Evolutionary conservation across 2,888 invertebrate genomes (phyloP).

Genomic region (Platycheirus albimanus): DNA sequence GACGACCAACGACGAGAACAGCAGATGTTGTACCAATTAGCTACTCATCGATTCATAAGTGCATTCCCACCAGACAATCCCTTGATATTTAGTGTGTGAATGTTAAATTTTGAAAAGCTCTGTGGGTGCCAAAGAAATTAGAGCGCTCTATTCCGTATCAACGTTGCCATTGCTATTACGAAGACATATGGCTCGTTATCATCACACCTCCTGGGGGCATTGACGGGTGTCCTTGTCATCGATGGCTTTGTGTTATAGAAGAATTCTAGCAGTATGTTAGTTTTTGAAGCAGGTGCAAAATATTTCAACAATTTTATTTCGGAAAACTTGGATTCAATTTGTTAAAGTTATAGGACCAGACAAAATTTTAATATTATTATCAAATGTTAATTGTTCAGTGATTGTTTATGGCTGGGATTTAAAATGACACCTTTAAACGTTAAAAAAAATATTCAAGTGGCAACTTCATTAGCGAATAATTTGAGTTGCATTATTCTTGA

Average conservation of each 20-base stretch:
- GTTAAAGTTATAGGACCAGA: no score
- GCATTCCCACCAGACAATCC: constrained; percentile 44
- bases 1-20: constrained; percentile 13
- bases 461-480: no score
- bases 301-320: not conserved
- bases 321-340: not conserved
- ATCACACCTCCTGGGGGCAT: constrained; percentile 26
- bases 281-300: not conserved
- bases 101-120: constrained; percentile 27
- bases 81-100: constrained; percentile 13
- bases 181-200: constrained; percentile 54
- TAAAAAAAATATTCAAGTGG: no score
- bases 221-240: constrained; percentile 20
- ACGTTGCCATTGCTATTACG: constrained; percentile 20
- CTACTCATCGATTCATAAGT: constrained; percentile 68
- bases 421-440: no score
- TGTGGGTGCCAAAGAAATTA: constrained; percentile 53
- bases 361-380: no score
- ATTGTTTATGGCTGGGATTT: no score
- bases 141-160: constrained; percentile 33
- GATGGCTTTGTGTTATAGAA: constrained; percentile 16
- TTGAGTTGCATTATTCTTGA: no score
- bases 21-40: constrained; percentile 70
- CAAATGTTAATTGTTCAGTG: no score
- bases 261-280: constrained; percentile 4